These are phyloP conservation scores for Acinonyx jubatus DNA, from an alignment of 2,113 vertebrate species.

Conservation along the genomic window DNA sequence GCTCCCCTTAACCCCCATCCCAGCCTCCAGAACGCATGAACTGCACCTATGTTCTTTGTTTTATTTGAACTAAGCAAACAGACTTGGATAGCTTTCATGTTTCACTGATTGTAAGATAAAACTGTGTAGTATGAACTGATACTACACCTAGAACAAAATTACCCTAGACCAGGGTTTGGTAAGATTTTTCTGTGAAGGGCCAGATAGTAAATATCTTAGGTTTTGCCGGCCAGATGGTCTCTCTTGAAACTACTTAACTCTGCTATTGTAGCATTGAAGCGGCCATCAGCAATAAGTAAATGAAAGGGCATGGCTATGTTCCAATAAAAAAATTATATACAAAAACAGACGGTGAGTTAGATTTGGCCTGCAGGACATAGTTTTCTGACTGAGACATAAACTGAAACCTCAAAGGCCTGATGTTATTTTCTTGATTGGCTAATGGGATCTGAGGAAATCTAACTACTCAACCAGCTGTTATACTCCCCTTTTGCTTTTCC, in stretches of 20 bases:
- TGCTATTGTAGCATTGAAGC: not conserved
- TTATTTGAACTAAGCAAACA: not conserved
- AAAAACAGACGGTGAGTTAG: not conserved
- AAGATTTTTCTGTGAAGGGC: not conserved
- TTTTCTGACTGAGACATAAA: not conserved
- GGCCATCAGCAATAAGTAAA: not conserved
- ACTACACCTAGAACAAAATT: not conserved
- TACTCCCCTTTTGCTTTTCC: not conserved
- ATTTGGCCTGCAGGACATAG: not conserved
- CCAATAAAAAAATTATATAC: not conserved
- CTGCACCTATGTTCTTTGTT: not conserved
- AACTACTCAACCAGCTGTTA: not conserved
- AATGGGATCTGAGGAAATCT: not conserved
- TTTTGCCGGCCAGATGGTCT: not conserved
- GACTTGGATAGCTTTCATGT: not conserved
- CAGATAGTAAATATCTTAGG: not conserved
- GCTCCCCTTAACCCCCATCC: fast-evolving
- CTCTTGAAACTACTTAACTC: not conserved
- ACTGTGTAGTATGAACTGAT: not conserved
- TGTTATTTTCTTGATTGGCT: not conserved
- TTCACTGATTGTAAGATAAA: not conserved
- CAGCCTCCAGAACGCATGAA: not conserved
- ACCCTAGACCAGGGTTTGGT: not conserved
- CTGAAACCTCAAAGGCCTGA: not conserved
- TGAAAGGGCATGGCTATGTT: not conserved